These are phyloP conservation scores for Diprion similis DNA, from an alignment of 1,140 invertebrate genomes.

Conservation along the genomic window DNA sequence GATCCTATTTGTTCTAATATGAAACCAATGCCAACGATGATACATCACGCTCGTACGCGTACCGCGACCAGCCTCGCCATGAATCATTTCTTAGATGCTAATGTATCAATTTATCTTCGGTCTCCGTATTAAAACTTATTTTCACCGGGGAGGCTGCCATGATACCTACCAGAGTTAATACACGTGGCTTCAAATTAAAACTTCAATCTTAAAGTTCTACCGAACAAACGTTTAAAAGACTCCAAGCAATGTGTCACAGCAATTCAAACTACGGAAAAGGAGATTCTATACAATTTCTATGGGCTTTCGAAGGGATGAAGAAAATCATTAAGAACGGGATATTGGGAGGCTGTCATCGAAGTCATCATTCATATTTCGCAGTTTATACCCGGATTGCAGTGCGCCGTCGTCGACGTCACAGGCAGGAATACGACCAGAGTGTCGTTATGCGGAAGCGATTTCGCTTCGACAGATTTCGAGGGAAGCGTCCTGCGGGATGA, in stretches of 20 bases:
- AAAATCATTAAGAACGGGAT: not conserved
- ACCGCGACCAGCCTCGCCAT: constrained; percentile 38
- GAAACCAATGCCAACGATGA: constrained; percentile 53
- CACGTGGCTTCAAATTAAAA: not conserved
- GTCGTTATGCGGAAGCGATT: not conserved
- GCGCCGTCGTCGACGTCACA: too few relatives aligned
- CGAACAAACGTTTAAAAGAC: too few relatives aligned
- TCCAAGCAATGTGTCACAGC: too few relatives aligned
- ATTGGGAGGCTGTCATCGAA: not conserved
- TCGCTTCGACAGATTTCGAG: not conserved
- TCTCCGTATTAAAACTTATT: constrained; percentile 52
- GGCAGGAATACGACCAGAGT: not conserved
- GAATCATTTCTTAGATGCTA: constrained; percentile 53
- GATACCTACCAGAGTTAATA: not conserved
- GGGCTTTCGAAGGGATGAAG: not conserved
- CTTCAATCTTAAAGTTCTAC: not conserved
- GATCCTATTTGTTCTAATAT: constrained; percentile 49
- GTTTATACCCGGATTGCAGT: not conserved
- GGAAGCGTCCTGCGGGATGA: not conserved
- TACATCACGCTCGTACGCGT: constrained; percentile 39
- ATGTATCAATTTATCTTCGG: constrained; percentile 56
- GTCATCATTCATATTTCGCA: not conserved
- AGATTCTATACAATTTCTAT: not conserved
- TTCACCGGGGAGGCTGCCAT: not conserved
- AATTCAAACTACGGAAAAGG: too few relatives aligned